Evolutionary conservation across 2,888 invertebrate genomes (phyloP).

Genomic region (Lepidocyrtoides sp.): DNA sequence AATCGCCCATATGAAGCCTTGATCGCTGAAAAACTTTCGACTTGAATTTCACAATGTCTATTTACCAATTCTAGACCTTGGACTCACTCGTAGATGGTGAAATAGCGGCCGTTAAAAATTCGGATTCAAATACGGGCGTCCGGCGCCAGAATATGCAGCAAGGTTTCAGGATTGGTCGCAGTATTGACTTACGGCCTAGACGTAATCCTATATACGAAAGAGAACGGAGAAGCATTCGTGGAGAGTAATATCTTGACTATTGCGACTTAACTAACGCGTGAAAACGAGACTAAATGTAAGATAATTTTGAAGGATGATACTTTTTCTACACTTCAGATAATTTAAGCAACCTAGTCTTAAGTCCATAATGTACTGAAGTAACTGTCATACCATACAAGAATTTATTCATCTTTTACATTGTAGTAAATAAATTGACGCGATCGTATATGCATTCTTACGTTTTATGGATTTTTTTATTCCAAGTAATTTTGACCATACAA

Average conservation of each 20-base stretch:
- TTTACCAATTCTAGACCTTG: constrained; percentile 86
- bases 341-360: too few species aligned
- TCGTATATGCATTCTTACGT: not conserved
- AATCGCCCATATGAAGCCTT: constrained; percentile 61
- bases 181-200: constrained; percentile 80
- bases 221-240: constrained; percentile 68
- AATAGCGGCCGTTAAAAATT: constrained; percentile 50
- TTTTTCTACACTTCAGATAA: too few species aligned
- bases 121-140: not conserved
- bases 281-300: too few species aligned
- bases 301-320: too few species aligned
- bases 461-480: constrained; percentile 4
- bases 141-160: constrained; percentile 78
- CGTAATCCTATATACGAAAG: constrained; percentile 81
- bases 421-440: not conserved
- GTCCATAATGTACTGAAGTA: too few species aligned
- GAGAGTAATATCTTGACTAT: constrained; percentile 37
- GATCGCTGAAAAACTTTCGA: constrained; percentile 41
- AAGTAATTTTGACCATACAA: constrained; percentile 22
- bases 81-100: constrained; percentile 85
- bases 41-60: constrained; percentile 82
- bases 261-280: too few species aligned
- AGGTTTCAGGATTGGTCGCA: constrained; percentile 83
- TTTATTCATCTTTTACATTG: not conserved
- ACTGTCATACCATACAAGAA: too few species aligned